A percentile compares a stretch with the other conserved stretches of the same genome.
phyloP scores from a whole-genome alignment of 2,113 vertebrate genomes.

The Lophochroa leadbeateri region DNA sequence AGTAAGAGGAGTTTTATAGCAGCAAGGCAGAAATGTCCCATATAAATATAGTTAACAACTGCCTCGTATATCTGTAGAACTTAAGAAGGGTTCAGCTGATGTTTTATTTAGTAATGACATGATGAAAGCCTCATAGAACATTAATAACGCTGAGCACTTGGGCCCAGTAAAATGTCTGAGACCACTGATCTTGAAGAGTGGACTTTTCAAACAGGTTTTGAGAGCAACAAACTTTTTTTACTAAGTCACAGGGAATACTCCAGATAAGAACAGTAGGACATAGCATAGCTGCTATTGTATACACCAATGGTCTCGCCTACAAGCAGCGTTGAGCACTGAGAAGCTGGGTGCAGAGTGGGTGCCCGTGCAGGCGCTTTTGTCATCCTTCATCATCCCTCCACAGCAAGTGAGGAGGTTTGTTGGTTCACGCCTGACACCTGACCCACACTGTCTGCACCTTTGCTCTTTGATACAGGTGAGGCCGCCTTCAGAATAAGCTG shows the following conservation, averaged over 20 bases:
- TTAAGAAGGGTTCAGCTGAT: constrained; percentile 36
- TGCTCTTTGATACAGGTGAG: neutral
- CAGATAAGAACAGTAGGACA: neutral
- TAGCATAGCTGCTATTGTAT: rapidly evolving
- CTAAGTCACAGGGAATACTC: neutral
- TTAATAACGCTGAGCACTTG: constrained; percentile 42
- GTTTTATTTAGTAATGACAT: constrained; percentile 62
- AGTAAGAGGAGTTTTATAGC: constrained; percentile 41
- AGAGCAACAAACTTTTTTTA: neutral
- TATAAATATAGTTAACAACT: constrained; percentile 56
- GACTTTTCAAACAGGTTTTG: neutral
- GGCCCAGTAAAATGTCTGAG: constrained; percentile 26
- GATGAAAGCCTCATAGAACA: constrained; percentile 54
- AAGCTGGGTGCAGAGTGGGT: neutral
- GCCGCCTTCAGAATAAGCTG: neutral
- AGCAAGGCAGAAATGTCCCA: constrained; percentile 25
- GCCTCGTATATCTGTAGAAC: constrained; percentile 49
- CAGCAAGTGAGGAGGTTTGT: neutral
- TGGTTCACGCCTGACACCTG: rapidly evolving
- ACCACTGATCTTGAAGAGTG: constrained; percentile 3
- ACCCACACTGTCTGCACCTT: neutral
- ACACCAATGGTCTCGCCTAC: rapidly evolving
- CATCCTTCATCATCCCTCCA: neutral
- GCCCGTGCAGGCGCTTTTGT: neutral
- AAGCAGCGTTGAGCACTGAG: rapidly evolving